Conservation (phyloP, 2,888 invertebrate genomes). For the Athalia cordata region DNA sequence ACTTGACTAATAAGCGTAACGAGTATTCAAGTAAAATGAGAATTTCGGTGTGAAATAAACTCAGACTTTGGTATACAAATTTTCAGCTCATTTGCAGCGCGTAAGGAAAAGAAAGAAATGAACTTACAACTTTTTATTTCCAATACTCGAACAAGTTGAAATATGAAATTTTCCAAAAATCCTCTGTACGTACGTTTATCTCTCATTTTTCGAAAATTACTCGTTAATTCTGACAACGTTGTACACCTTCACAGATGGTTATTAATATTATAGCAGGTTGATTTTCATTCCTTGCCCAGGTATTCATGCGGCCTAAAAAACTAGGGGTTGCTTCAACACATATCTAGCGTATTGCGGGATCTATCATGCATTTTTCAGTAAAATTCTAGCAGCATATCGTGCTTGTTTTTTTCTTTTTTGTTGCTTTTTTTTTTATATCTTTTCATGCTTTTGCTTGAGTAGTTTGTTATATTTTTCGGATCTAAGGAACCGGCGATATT, state of each 20-base stretch:
- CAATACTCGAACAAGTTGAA: too few relatives aligned
- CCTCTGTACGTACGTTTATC: background rate
- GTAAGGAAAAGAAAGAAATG: too few relatives aligned
- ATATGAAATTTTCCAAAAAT: too few relatives aligned
- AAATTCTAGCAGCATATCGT: slow-evolving; percentile 17
- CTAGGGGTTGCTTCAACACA: too few relatives aligned
- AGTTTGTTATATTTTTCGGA: slow-evolving; percentile 24
- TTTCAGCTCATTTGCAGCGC: too few relatives aligned
- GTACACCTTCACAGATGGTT: background rate
- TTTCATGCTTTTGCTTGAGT: slow-evolving; percentile 28
- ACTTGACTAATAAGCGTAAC: slow-evolving; percentile 8
- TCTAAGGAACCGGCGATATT: slow-evolving; percentile 5
- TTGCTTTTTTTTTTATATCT: slow-evolving; percentile 22
- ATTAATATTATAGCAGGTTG: background rate
- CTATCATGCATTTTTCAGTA: slow-evolving; percentile 6
- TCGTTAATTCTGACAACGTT: background rate
- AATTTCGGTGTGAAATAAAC: background rate
- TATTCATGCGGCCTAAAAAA: slow-evolving; percentile 10
- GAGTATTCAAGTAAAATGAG: slow-evolving; percentile 8
- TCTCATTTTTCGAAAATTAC: slow-evolving; percentile 8
- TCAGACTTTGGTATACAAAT: too few relatives aligned
- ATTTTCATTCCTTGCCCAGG: background rate
- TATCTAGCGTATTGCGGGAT: slow-evolving; percentile 1
- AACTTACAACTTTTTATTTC: too few relatives aligned
- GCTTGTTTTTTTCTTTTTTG: slow-evolving; percentile 19